These are phyloP conservation scores for Arge pagana DNA, from an alignment of 2,888 invertebrate genomes.

Conservation along the genomic window DNA sequence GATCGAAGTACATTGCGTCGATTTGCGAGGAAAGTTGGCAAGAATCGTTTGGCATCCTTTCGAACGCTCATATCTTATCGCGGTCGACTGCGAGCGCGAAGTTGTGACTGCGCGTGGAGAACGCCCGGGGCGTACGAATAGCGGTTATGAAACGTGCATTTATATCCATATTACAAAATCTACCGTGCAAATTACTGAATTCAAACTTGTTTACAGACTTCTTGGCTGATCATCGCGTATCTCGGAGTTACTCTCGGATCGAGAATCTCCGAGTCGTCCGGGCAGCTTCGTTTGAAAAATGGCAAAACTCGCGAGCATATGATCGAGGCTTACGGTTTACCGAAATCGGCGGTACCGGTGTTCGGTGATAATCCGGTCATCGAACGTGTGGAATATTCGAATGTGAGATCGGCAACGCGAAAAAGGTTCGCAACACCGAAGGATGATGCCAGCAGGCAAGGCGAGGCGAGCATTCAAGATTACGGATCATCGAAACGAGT, in stretches of 20 bases:
- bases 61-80: too few relatives aligned
- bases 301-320: neutral
- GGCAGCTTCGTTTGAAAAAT: too few relatives aligned
- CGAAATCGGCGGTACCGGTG: neutral
- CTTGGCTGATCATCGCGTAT: neutral
- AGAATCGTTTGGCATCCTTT: too few relatives aligned
- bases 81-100: too few relatives aligned
- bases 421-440: slow-evolving; percentile 33
- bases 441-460: slow-evolving; percentile 20
- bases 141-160: too few relatives aligned
- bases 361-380: slow-evolving; percentile 19
- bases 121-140: too few relatives aligned
- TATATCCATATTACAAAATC: too few relatives aligned
- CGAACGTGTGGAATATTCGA: slow-evolving; percentile 36
- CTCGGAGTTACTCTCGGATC: neutral
- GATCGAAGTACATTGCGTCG: too few relatives aligned
- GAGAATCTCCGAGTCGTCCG: neutral
- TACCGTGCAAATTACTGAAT: too few relatives aligned
- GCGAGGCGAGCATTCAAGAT: slow-evolving; percentile 29
- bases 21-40: too few relatives aligned
- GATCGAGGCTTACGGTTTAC: neutral
- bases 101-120: too few relatives aligned
- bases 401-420: slow-evolving; percentile 35
- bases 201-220: too few relatives aligned
- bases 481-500: slow-evolving; percentile 27